A percentile compares a stretch with the other conserved stretches of the same genome.
These are phyloP conservation scores for Cetonia aurata DNA, from an alignment of 2,888 invertebrate genomes.

Conservation along the genomic window DNA sequence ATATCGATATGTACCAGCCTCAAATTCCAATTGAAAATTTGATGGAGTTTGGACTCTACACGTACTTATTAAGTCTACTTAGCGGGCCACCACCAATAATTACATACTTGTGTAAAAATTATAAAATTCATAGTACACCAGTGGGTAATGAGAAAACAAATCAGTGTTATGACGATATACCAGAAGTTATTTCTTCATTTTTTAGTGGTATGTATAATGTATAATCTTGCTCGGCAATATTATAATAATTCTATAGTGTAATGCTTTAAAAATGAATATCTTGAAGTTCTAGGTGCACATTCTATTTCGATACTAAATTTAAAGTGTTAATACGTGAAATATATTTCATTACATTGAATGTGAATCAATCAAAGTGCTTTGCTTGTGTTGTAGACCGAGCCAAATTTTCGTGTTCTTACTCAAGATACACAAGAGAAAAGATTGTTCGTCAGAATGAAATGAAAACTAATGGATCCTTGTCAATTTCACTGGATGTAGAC, in stretches of 20 bases:
- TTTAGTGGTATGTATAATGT: slow-evolving; percentile 73
- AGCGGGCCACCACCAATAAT: slow-evolving; percentile 78
- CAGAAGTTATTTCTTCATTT: slow-evolving; percentile 71
- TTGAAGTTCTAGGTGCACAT: no score
- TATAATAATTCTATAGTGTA: no score
- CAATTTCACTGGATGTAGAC: slow-evolving; percentile 71
- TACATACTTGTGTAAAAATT: slow-evolving; percentile 76
- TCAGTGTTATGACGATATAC: slow-evolving; percentile 72
- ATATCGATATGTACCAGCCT: slow-evolving; percentile 62
- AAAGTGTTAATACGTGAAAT: no score
- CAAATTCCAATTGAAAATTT: slow-evolving; percentile 69
- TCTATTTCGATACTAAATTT: no score
- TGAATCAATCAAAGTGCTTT: no score
- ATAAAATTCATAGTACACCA: slow-evolving; percentile 78
- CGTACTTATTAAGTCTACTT: slow-evolving; percentile 77
- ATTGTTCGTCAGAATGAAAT: slow-evolving; percentile 73
- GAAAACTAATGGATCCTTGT: slow-evolving; percentile 69
- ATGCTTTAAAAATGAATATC: no score
- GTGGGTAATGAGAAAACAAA: slow-evolving; percentile 76
- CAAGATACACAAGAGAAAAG: slow-evolving; percentile 75
- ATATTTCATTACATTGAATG: no score
- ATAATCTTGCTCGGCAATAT: no score
- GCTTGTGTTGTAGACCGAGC: slow-evolving; percentile 69
- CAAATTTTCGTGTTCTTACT: slow-evolving; percentile 71
- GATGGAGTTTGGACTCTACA: slow-evolving; percentile 76